A percentile compares a stretch with the other conserved stretches of the same genome.
These are phyloP conservation scores for Heloderma charlesbogerti DNA, from an alignment of 2,113 vertebrate genomes.

Conservation along the genomic window DNA sequence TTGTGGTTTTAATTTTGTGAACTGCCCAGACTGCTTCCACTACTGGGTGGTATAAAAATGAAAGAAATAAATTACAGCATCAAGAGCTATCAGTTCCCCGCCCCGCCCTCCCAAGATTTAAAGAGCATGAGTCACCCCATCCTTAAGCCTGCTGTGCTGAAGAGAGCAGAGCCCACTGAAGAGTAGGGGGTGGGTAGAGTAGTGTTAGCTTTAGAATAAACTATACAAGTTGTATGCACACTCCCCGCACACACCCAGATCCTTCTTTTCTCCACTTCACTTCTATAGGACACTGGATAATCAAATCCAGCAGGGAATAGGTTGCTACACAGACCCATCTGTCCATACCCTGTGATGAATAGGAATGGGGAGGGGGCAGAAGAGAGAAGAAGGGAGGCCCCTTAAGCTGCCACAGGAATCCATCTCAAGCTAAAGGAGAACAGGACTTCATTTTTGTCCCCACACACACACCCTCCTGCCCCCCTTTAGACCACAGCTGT, in stretches of 20 bases:
- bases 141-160: not conserved
- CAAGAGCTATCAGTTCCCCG: not conserved
- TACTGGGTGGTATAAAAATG: no score
- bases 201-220: not conserved
- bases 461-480: not conserved
- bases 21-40: no score
- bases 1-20: no score
- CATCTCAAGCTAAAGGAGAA: not conserved
- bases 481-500: not conserved
- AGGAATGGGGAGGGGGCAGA: not conserved
- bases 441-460: not conserved
- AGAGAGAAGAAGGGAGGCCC: not conserved
- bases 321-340: not conserved
- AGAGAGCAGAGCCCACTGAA: not conserved
- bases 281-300: not conserved
- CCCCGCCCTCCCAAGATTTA: not conserved
- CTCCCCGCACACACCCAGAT: not conserved
- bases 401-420: not conserved
- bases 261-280: not conserved
- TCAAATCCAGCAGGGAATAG: not conserved
- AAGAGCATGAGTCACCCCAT: not conserved
- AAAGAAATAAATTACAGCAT: no score
- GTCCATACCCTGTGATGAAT: not conserved
- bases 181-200: not conserved
- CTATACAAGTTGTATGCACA: not conserved